Conservation (phyloP, 92 coral and sea anemone species). For the Umimayanthus chanpuru region DNA sequence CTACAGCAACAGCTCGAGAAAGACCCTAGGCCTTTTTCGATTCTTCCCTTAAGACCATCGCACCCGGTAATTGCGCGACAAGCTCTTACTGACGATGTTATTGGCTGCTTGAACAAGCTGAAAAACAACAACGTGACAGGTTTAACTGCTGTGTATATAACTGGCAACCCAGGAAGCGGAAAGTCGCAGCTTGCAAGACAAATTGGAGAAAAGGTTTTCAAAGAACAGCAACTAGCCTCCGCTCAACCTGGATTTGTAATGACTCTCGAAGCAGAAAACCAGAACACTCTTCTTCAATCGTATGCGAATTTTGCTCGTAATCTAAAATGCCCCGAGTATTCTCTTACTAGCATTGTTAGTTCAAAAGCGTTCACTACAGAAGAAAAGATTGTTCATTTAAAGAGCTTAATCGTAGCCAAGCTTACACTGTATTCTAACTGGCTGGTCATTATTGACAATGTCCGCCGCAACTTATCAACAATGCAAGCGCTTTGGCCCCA, state of each 20-base stretch:
- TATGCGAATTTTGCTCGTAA: constrained; percentile 48
- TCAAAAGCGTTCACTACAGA: constrained; percentile 24
- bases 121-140: neutral
- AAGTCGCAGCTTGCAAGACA: constrained; percentile 39
- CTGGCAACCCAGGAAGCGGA: constrained; percentile 16
- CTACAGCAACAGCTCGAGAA: neutral
- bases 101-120: neutral
- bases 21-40: constrained; percentile 1
- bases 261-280: constrained; percentile 47
- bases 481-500: constrained; percentile 34
- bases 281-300: constrained; percentile 44
- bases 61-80: constrained; percentile 8
- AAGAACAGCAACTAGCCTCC: neutral
- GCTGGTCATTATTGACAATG: constrained; percentile 27
- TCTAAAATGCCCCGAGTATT: constrained; percentile 42
- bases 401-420: constrained; percentile 7
- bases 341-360: constrained; percentile 39
- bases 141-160: constrained; percentile 34
- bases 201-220: constrained; percentile 10
- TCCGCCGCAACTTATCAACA: neutral
- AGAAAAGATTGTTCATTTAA: constrained; percentile 41
- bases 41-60: constrained; percentile 19
- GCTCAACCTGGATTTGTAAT: constrained; percentile 31
- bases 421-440: constrained; percentile 14
- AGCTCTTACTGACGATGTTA: neutral